Conservation (phyloP, 2,113 vertebrate species). For the Zosterops pallidus region DNA sequence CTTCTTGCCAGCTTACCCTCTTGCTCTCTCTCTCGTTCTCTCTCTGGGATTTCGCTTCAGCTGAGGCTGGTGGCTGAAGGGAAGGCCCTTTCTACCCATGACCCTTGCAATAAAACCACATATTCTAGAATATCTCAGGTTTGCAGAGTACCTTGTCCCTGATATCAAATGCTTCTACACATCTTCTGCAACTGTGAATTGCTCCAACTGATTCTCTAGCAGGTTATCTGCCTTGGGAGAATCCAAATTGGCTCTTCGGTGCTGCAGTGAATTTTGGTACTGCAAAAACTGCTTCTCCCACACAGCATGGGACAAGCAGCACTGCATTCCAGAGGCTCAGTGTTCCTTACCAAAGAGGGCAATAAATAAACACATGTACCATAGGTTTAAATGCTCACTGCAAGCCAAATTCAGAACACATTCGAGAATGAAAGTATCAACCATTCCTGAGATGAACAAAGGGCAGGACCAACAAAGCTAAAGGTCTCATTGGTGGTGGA, state of each 20-base stretch:
- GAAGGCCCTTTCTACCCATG: too few species aligned
- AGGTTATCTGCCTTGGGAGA: neutral
- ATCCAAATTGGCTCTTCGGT: neutral
- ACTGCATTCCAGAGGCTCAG: neutral
- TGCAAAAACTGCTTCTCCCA: neutral
- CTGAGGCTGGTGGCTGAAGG: too few species aligned
- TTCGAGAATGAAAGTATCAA: neutral
- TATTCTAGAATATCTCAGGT: too few species aligned
- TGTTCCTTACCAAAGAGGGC: neutral
- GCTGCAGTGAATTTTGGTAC: neutral
- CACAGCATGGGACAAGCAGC: neutral
- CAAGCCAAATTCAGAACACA: neutral
- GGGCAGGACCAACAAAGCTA: neutral
- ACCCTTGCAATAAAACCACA: too few species aligned
- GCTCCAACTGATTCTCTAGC: neutral
- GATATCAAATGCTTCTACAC: too few species aligned
- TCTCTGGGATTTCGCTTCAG: too few species aligned
- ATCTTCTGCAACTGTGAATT: neutral
- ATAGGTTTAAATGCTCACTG: neutral
- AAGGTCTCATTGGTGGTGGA: neutral
- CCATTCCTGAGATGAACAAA: neutral
- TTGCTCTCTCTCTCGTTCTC: too few species aligned
- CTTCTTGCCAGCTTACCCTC: too few species aligned
- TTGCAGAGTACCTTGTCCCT: too few species aligned
- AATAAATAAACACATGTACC: neutral